Evolutionary conservation across 2,113 vertebrate genomes (phyloP).

Genomic region (Dasyprocta punctata): DNA sequence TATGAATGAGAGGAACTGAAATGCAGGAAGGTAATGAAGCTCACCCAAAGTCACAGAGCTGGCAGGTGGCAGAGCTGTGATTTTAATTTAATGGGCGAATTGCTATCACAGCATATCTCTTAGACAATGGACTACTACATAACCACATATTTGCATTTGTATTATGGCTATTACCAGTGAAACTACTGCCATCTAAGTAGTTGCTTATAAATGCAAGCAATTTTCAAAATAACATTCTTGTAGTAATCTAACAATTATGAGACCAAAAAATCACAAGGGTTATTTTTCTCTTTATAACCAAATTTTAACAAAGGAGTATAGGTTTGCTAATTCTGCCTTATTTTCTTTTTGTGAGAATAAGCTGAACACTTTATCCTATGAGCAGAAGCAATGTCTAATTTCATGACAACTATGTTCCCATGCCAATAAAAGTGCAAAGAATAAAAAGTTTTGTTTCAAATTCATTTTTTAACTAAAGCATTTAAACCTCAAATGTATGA

Average conservation of each 20-base stretch:
- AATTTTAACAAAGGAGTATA: background rate
- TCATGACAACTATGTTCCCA: conserved; percentile 52
- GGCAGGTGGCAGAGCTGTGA: background rate
- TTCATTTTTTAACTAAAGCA: conserved; percentile 68
- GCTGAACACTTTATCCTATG: conserved; percentile 54
- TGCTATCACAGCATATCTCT: background rate
- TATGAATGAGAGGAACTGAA: conserved; percentile 5
- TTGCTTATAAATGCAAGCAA: conserved; percentile 36
- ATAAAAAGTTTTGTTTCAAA: conserved; percentile 73
- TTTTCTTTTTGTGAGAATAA: conserved; percentile 63
- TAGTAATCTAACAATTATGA: conserved; percentile 24
- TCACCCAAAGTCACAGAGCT: background rate
- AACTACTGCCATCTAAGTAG: background rate
- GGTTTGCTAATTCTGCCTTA: conserved; percentile 41
- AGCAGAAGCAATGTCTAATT: conserved; percentile 36
- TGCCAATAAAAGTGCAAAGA: conserved; percentile 73
- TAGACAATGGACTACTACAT: background rate
- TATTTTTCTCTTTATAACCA: conserved; percentile 53
- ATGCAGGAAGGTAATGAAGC: background rate
- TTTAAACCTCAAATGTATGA: conserved; percentile 64
- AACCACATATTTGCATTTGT: background rate
- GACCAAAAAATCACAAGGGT: conserved; percentile 33
- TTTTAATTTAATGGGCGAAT: background rate
- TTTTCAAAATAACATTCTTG: conserved; percentile 59
- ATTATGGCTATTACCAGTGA: background rate